Percentiles rank a stretch among this genome's conserved stretches.
These are phyloP conservation scores for Synanthedon myopaeformis DNA, from an alignment of 2,888 invertebrate genomes.

Conservation along the genomic window DNA sequence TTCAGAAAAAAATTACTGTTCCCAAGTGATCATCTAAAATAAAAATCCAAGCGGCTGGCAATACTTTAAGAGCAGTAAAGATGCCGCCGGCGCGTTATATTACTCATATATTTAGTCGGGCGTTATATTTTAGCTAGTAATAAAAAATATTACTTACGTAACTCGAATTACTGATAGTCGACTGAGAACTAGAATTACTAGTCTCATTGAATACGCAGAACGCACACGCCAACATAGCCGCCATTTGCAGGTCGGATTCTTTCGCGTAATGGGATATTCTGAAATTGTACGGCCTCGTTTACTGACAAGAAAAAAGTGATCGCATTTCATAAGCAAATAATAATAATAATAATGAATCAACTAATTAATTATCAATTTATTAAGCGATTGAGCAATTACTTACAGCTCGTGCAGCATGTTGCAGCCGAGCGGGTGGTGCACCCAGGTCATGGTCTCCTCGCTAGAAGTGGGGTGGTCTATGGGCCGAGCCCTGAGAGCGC, in stretches of 20 bases:
- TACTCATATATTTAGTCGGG: too few relatives aligned
- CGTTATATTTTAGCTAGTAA: too few relatives aligned
- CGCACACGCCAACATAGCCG: constrained; percentile 92
- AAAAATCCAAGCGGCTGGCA: too few relatives aligned
- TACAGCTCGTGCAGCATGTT: constrained; percentile 87
- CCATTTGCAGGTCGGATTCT: constrained; percentile 90
- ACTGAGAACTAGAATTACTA: constrained; percentile 65
- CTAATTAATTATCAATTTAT: not conserved
- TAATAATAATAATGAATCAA: too few relatives aligned
- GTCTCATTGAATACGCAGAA: constrained; percentile 78
- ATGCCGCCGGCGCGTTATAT: too few relatives aligned
- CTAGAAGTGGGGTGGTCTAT: constrained; percentile 50
- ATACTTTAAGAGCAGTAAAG: too few relatives aligned
- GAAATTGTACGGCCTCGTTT: constrained; percentile 15
- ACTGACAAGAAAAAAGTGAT: too few relatives aligned
- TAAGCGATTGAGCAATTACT: constrained; percentile 30
- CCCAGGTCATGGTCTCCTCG: constrained; percentile 82
- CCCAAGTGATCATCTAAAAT: too few relatives aligned
- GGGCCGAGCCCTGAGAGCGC: constrained; percentile 44
- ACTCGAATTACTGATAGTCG: constrained; percentile 62
- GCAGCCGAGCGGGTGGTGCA: constrained; percentile 88
- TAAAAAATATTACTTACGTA: constrained; percentile 32
- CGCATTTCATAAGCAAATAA: too few relatives aligned
- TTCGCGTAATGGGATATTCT: constrained; percentile 86
- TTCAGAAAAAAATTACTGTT: too few relatives aligned